Conservation (phyloP, 2,888 invertebrate genomes). For the Aleiodes testaceus region DNA sequence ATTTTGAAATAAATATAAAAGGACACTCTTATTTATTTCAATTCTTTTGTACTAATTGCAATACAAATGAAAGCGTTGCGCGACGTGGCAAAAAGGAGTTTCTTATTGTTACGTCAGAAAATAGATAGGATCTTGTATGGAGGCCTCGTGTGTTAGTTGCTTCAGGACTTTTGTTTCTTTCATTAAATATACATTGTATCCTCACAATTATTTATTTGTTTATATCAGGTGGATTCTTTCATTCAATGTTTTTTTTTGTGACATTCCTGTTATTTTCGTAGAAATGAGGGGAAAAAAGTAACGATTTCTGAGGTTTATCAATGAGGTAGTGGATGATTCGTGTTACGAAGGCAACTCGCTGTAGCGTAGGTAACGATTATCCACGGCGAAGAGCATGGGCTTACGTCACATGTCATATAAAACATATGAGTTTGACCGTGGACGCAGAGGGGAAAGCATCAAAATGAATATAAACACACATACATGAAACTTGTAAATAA, state of each 20-base stretch:
- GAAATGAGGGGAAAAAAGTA: background rate
- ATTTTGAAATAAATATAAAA: conserved; percentile 11
- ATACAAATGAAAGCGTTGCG: conserved; percentile 66
- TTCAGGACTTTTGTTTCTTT: conserved; percentile 58
- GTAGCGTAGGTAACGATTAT: conserved; percentile 64
- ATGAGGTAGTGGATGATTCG: conserved; percentile 43
- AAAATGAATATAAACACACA: conserved; percentile 26
- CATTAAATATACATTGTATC: conserved; percentile 3
- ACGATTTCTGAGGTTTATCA: conserved; percentile 48
- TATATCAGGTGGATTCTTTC: conserved; percentile 1
- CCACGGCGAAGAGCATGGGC: conserved; percentile 50
- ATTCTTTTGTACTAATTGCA: conserved; percentile 50
- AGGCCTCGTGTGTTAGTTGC: conserved; percentile 54
- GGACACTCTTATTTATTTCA: conserved; percentile 33
- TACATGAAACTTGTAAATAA: conserved; percentile 32
- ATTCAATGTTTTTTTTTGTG: background rate
- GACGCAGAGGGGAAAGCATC: conserved; percentile 68
- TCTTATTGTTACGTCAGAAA: conserved; percentile 68
- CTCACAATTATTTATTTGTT: background rate
- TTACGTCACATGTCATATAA: conserved; percentile 61
- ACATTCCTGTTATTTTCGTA: background rate
- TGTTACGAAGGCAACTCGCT: conserved; percentile 53
- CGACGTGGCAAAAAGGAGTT: conserved; percentile 60
- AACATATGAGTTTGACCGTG: conserved; percentile 66
- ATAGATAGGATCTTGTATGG: conserved; percentile 59